These are phyloP conservation scores for Cheilinus undulatus DNA, from an alignment of 2,113 vertebrate species.

Conservation along the genomic window DNA sequence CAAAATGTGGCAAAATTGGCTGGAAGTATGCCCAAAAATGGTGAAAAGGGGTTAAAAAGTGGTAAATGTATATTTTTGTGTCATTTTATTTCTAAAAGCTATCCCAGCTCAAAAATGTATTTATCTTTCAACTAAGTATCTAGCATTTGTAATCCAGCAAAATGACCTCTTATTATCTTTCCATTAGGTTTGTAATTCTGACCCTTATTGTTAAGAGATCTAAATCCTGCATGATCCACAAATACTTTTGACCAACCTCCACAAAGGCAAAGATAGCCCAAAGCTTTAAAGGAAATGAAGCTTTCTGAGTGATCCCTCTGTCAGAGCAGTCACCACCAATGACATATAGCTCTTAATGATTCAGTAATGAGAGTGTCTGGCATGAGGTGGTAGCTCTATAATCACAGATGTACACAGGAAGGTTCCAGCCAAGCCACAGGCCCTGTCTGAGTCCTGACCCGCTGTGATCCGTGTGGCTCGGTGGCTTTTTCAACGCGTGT, in stretches of 20 bases:
- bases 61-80: too few species aligned
- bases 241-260: neutral
- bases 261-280: neutral
- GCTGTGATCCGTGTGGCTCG: constrained; percentile 72
- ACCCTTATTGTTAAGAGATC: too few species aligned
- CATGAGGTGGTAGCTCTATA: constrained; percentile 48
- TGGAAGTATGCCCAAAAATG: too few species aligned
- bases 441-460: constrained; percentile 74
- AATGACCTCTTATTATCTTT: too few species aligned
- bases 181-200: too few species aligned
- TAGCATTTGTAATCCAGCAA: too few species aligned
- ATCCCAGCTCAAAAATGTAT: too few species aligned
- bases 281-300: constrained; percentile 16
- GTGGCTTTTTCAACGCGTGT: constrained; percentile 74
- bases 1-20: too few species aligned
- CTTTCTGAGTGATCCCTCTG: constrained; percentile 45
- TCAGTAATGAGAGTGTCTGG: constrained; percentile 62
- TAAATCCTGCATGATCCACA: neutral
- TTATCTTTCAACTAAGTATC: too few species aligned
- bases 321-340: constrained; percentile 51
- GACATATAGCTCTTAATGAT: constrained; percentile 70
- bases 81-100: too few species aligned
- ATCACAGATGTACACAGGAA: constrained; percentile 67
- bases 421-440: constrained; percentile 75
- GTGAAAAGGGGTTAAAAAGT: too few species aligned